Conservation (phyloP, 2,888 invertebrate species). For the Lordiphosa andalusiaca region DNA sequence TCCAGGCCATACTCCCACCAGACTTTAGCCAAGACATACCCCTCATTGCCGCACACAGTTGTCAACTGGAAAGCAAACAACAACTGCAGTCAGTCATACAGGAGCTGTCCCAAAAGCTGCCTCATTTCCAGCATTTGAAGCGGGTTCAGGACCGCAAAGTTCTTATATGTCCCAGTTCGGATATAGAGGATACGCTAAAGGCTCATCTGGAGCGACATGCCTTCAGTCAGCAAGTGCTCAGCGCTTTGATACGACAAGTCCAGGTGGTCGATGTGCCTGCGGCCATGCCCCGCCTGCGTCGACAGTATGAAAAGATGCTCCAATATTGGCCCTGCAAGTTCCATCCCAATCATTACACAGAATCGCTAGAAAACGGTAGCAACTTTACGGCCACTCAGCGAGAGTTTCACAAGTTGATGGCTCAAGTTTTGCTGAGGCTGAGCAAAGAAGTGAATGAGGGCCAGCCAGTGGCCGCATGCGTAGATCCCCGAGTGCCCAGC, state of each 20-base stretch:
- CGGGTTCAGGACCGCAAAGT: slow-evolving; percentile 84
- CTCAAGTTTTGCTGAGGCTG: slow-evolving; percentile 81
- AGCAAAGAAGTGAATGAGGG: slow-evolving; percentile 63
- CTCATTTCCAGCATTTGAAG: slow-evolving; percentile 87
- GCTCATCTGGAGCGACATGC: slow-evolving; percentile 70
- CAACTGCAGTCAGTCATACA: slow-evolving; percentile 84
- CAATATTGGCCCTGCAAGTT: slow-evolving; percentile 91
- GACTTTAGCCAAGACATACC: slow-evolving; percentile 77
- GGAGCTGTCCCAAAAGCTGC: slow-evolving; percentile 82
- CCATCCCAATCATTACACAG: slow-evolving; percentile 88
- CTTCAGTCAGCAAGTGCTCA: slow-evolving; percentile 44
- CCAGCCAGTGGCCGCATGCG: slow-evolving; percentile 83
- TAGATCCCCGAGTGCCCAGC: slow-evolving; percentile 86
- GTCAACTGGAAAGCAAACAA: slow-evolving; percentile 83
- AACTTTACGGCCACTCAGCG: slow-evolving; percentile 83
- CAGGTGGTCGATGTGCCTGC: slow-evolving; percentile 83
- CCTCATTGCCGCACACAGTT: slow-evolving; percentile 83
- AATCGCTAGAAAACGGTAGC: slow-evolving; percentile 84
- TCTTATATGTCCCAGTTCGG: slow-evolving; percentile 81
- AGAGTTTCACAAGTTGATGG: slow-evolving; percentile 82
- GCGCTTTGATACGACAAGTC: slow-evolving; percentile 78
- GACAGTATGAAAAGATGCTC: slow-evolving; percentile 84
- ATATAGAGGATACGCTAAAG: slow-evolving; percentile 77
- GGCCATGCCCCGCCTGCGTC: slow-evolving; percentile 84
- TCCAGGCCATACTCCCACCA: no score